Conservation (phyloP, 2,113 vertebrate genomes). For the Pseudorectes ferrugineus region DNA sequence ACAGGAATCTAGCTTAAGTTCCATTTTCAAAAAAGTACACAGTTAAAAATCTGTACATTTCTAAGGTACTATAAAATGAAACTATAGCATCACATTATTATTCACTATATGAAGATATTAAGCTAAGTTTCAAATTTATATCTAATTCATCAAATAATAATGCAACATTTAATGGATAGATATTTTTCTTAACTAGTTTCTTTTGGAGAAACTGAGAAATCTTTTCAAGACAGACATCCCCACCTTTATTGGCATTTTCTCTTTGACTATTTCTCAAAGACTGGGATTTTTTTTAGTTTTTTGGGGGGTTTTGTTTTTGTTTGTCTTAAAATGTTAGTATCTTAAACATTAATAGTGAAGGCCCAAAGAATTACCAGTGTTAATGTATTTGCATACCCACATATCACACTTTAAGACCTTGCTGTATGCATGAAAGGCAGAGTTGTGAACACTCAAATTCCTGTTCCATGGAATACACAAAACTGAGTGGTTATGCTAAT, state of each 20-base stretch:
- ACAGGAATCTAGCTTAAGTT: not conserved
- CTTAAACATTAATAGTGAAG: not conserved
- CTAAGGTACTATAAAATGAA: not conserved
- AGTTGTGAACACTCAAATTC: not conserved
- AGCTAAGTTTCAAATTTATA: not conserved
- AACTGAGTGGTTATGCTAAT: not conserved
- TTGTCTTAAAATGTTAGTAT: not conserved
- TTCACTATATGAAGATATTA: not conserved
- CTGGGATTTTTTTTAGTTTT: not conserved
- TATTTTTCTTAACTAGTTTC: not conserved
- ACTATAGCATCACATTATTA: not conserved
- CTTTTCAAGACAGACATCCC: not conserved
- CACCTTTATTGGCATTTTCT: not conserved
- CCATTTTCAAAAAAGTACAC: not conserved
- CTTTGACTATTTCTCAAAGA: not conserved
- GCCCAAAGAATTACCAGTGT: not conserved
- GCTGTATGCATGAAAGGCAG: not conserved
- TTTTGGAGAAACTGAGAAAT: not conserved
- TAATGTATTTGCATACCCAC: not conserved
- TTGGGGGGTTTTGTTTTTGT: rapidly evolving
- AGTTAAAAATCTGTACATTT: not conserved
- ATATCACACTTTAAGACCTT: not conserved
- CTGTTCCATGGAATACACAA: not conserved
- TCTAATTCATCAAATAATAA: not conserved
- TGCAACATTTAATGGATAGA: not conserved